Base-by-base conservation (phyloP, 2,888 invertebrate species). In the Empis livida region DNA sequence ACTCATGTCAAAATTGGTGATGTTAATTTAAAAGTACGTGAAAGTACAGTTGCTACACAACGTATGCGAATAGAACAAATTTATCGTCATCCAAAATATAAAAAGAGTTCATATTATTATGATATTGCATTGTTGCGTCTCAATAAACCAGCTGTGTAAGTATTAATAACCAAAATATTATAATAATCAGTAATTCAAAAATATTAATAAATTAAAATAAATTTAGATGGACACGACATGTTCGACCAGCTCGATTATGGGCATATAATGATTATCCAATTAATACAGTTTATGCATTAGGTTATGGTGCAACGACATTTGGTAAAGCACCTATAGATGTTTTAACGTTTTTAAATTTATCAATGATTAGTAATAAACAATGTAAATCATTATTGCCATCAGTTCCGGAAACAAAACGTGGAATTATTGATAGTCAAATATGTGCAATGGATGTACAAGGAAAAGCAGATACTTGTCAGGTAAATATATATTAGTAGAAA, bases 41-140 rank as follows among this genome's bases (percentile, higher is more conserved):
- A 59, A 14, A 56, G 62, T 38, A 69, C 71, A 49, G 66, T 63
- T 11, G 59, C 63, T 0, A 56, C 65, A 27, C 68, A 71, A 45
- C 57, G 57, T 49, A 65, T 67, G 48, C 51, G 54, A 3, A 61
- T 74, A 5, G 56, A 54, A 2, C 53, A 63, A 45, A 62, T 70
- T 30, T 62, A 67, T 35, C 51, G 57, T 13, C 72, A 74, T 59
- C 71, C 71, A 13, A 54, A 64, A 6, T 73, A 73, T 55, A 59
- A 56, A 37, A 61, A 61, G 27, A 62, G 67, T 3, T 54, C 59
- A 1, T 71, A 73, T 35, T 81, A 82, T 64, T 67, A 80, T 53
- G 83, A 83, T 56, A 78, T 82, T 44, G 80, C 79, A 0, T 62
- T 83, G 0, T 45, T 83, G 1, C 70, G 75, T 55, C 60, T 82